Base-by-base conservation (phyloP, 1,140 invertebrate genomes). In the Ptiloglossa arizonensis region DNA sequence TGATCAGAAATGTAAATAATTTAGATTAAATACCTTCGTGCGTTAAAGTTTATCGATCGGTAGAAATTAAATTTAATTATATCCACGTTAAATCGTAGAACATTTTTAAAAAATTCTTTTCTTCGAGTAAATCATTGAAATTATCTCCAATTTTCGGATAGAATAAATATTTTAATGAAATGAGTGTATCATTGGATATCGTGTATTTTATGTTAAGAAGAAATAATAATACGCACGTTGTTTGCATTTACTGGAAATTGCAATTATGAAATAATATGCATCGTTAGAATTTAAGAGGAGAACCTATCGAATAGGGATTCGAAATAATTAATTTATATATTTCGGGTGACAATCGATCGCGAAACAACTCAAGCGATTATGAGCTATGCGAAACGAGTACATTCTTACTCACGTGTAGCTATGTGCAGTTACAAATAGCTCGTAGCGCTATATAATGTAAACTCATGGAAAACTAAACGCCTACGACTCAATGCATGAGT, bases 381-480 rank as follows among this genome's bases (percentile, higher is more conserved):
- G 38, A 19, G 15, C 52, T 38, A 44, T 44, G 19, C 67, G 52
- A 35, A 56, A 70, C 32, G 52, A 38, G 57, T 67, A 68, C 62
- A 68, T 68, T 66, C 63, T 67, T 64, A 29, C 38, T 46, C 62
- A 57, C 27, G 72, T 75, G 29, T 75, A 67, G 57, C 41, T 56
- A 24, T 27, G 17, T 44, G 9, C 11, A 27, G 72, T 52, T 68
- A 57, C 72, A 57, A 75, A 75, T 68, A 75, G 63, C 72, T 46
- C 38, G n/a, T 38, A n/a, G 50, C 63, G 56, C 15, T 17, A 52
- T 57, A 48, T 66, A 73, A 73, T 73, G 60, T 66, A 73, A 66
- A 67, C 72, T 74, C 63, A 68, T 75, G 67, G 44, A 77, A 71
- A 70, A 66, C 76, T 79, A 64, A 66, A 75, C 72, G 72, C 72